These are phyloP conservation scores for Reticulitermes speratus DNA, from an alignment of 1,140 invertebrate genomes.

Conservation along the genomic window DNA sequence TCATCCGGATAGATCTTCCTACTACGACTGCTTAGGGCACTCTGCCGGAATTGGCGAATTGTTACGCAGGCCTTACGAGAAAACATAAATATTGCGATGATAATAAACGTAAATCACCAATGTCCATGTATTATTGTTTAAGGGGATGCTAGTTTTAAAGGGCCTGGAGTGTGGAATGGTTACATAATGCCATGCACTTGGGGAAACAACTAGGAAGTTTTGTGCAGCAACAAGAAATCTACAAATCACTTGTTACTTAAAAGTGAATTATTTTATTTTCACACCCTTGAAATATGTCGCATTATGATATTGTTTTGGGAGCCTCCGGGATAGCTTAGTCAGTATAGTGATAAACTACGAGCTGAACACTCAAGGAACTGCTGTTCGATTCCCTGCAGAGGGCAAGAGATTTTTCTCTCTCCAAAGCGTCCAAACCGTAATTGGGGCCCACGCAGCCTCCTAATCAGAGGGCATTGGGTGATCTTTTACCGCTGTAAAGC, in stretches of 20 bases:
- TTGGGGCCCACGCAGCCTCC: too few species aligned
- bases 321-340: too few species aligned
- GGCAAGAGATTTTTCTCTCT: too few species aligned
- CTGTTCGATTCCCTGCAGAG: too few species aligned
- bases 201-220: neutral
- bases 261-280: neutral
- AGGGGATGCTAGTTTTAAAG: neutral
- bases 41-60: neutral
- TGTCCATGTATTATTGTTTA: neutral
- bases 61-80: neutral
- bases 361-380: too few species aligned
- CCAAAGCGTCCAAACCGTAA: too few species aligned
- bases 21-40: neutral
- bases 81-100: neutral
- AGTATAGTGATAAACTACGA: too few species aligned
- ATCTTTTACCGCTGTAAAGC: too few species aligned
- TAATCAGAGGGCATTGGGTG: too few species aligned
- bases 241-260: neutral
- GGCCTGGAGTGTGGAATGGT: too few species aligned
- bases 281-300: too few species aligned
- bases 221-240: neutral
- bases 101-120: neutral
- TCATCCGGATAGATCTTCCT: neutral
- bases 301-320: too few species aligned
- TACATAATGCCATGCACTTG: neutral